Percentiles rank a stretch among this genome's conserved stretches.
Conservation (phyloP, 2,888 invertebrate species). For the Pheosia tremula region DNA sequence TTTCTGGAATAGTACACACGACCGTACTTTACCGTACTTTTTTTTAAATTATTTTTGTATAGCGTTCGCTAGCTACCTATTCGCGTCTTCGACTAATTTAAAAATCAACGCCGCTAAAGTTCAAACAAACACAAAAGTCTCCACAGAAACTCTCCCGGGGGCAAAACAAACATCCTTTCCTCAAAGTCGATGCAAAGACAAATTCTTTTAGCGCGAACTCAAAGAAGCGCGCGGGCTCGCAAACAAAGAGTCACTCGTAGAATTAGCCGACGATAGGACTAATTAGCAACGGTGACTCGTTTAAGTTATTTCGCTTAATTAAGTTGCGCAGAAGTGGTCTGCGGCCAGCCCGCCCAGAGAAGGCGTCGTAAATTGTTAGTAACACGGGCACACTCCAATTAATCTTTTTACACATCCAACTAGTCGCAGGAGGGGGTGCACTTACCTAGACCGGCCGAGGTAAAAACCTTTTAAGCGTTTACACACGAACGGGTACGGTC, state of each 20-base stretch:
- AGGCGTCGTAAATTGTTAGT: slow-evolving; percentile 81
- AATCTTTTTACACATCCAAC: slow-evolving; percentile 84
- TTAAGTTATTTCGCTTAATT: slow-evolving; percentile 84
- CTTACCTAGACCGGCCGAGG: slow-evolving; percentile 74
- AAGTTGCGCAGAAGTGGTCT: slow-evolving; percentile 83
- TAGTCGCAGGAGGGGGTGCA: slow-evolving; percentile 75
- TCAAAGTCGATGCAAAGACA: slow-evolving; percentile 80
- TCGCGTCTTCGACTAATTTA: slow-evolving; percentile 39
- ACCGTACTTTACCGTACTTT: too few relatives aligned
- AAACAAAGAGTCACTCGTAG: slow-evolving; percentile 80
- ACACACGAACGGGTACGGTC: slow-evolving; percentile 50
- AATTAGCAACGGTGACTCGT: slow-evolving; percentile 82
- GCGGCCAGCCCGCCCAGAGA: slow-evolving; percentile 74
- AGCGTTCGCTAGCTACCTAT: slow-evolving; percentile 14
- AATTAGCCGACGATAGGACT: slow-evolving; percentile 81
- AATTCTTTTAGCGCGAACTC: slow-evolving; percentile 80
- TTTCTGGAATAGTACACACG: too few relatives aligned
- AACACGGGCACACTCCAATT: slow-evolving; percentile 81
- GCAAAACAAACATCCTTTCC: slow-evolving; percentile 77
- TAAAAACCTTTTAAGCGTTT: slow-evolving; percentile 65
- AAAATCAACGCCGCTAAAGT: slow-evolving; percentile 52
- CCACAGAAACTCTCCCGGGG: slow-evolving; percentile 56
- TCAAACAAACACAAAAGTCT: slow-evolving; percentile 61
- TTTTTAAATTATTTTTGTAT: too few relatives aligned
- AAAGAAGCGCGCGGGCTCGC: slow-evolving; percentile 72